A percentile compares a stretch with the other conserved stretches of the same genome.
Evolutionary conservation across 2,113 vertebrate genomes (phyloP).

Genomic region (Turnix velox): DNA sequence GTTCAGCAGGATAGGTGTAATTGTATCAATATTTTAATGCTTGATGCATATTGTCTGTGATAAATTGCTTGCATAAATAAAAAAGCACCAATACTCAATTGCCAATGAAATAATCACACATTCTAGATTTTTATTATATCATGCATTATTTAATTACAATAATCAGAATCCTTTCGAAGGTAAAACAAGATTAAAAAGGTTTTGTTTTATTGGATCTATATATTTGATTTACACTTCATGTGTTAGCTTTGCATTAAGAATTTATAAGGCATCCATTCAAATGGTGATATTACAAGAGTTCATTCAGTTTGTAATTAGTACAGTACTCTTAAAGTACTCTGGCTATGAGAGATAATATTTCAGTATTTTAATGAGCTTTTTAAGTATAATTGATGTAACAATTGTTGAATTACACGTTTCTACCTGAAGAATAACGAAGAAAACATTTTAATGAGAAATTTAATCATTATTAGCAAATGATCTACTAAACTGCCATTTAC

Average conservation of each 20-base stretch:
- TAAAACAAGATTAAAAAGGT: constrained; percentile 85
- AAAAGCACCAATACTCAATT: constrained; percentile 79
- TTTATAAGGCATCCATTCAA: constrained; percentile 84
- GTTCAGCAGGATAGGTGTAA: constrained; percentile 75
- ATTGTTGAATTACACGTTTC: constrained; percentile 81
- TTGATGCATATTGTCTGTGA: constrained; percentile 76
- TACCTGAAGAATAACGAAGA: constrained; percentile 85
- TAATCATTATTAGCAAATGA: constrained; percentile 86
- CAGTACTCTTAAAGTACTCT: constrained; percentile 79
- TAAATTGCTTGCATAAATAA: constrained; percentile 82
- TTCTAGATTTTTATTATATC: constrained; percentile 81
- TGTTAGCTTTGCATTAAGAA: constrained; percentile 89
- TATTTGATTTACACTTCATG: constrained; percentile 88
- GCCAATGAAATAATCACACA: constrained; percentile 80
- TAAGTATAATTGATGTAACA: constrained; percentile 86
- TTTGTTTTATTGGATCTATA: constrained; percentile 84
- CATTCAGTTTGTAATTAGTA: constrained; percentile 86
- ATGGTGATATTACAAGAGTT: constrained; percentile 82
- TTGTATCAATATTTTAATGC: constrained; percentile 86
- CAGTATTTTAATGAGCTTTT: constrained; percentile 84
- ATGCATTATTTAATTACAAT: constrained; percentile 88
- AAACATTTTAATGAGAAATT: constrained; percentile 85
- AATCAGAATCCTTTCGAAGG: constrained; percentile 80
- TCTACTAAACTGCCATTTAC: constrained; percentile 79
- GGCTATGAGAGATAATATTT: constrained; percentile 83